phyloP scores from a whole-genome alignment of 1,140 invertebrate genomes.

The Drosophila funebris region DNA sequence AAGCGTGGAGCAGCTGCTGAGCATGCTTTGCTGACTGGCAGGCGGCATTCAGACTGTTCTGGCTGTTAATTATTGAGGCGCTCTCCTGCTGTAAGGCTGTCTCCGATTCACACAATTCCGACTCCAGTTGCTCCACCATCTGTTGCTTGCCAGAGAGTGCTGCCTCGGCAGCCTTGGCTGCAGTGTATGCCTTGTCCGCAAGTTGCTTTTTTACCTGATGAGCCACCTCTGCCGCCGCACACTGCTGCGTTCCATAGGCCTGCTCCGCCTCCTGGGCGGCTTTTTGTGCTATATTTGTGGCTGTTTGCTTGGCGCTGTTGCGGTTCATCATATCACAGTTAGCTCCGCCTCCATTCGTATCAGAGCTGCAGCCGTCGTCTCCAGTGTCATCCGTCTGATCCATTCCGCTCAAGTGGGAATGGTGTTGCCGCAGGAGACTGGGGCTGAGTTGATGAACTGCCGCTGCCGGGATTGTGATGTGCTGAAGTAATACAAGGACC shows the following conservation, averaged over 20 bases:
- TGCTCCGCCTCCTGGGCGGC: slow-evolving; percentile 87
- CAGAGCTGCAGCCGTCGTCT: not conserved
- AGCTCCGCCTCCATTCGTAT: not conserved
- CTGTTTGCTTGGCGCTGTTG: slow-evolving; percentile 70
- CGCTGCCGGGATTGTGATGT: not conserved
- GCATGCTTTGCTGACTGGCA: slow-evolving; percentile 85
- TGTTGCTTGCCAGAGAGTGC: slow-evolving; percentile 87
- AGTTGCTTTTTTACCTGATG: slow-evolving; percentile 88
- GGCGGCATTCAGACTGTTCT: slow-evolving; percentile 86
- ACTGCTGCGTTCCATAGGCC: slow-evolving; percentile 87
- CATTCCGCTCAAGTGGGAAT: not conserved
- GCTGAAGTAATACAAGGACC: slow-evolving; percentile 8
- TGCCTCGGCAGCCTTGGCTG: slow-evolving; percentile 87
- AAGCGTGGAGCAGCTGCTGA: slow-evolving; percentile 83
- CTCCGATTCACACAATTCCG: slow-evolving; percentile 86
- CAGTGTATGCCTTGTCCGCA: slow-evolving; percentile 87
- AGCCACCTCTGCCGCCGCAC: slow-evolving; percentile 87
- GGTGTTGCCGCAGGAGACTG: not conserved
- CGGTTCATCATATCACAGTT: not conserved
- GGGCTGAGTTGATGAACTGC: not conserved
- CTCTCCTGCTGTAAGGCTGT: slow-evolving; percentile 86
- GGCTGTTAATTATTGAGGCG: slow-evolving; percentile 85
- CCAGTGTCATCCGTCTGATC: not conserved
- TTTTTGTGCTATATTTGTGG: slow-evolving; percentile 87
- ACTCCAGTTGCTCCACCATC: slow-evolving; percentile 86